Percentiles rank a stretch among this genome's conserved stretches.
Evolutionary conservation across 2,888 invertebrate species (phyloP).

Genomic region (Pseudanteris insignis): DNA sequence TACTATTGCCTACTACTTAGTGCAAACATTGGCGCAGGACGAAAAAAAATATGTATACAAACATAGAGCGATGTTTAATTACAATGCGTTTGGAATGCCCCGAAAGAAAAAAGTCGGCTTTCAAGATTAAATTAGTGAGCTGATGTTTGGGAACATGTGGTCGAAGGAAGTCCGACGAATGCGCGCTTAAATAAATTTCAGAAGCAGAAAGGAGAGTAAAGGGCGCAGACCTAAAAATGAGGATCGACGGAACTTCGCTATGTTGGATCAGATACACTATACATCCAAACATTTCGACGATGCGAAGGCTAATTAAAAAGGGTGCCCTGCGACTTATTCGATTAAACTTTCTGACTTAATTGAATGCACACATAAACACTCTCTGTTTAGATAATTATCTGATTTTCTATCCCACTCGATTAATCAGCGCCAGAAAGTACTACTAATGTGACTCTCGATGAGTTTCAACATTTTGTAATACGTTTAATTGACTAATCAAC

Average conservation of each 20-base stretch:
- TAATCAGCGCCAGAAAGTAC: conserved; percentile 16
- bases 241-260: conserved; percentile 22
- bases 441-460: too few relatives aligned
- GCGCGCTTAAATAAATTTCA: conserved; percentile 33
- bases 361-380: conserved; percentile 37
- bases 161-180: conserved; percentile 27
- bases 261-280: conserved; percentile 44
- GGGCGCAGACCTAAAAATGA: conserved; percentile 32
- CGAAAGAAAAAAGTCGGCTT: conserved; percentile 1
- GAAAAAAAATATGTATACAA: too few relatives aligned
- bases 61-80: too few relatives aligned
- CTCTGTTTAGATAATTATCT: conserved; percentile 37
- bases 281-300: conserved; percentile 34
- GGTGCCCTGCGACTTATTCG: conserved; percentile 55
- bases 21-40: too few relatives aligned
- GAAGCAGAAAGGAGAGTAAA: conserved; percentile 23
- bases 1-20: too few relatives aligned
- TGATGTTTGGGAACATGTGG: conserved; percentile 35
- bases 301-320: conserved; percentile 58
- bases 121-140: conserved; percentile 25
- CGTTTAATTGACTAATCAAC: too few relatives aligned
- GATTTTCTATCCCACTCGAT: conserved; percentile 30
- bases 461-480: too few relatives aligned
- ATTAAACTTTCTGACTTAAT: conserved; percentile 49
- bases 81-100: too few relatives aligned